Evolutionary conservation across 2,888 invertebrate species (phyloP), one percentile per base, ranked within the genome.

Genomic region (Deroplatys truncata): DNA sequence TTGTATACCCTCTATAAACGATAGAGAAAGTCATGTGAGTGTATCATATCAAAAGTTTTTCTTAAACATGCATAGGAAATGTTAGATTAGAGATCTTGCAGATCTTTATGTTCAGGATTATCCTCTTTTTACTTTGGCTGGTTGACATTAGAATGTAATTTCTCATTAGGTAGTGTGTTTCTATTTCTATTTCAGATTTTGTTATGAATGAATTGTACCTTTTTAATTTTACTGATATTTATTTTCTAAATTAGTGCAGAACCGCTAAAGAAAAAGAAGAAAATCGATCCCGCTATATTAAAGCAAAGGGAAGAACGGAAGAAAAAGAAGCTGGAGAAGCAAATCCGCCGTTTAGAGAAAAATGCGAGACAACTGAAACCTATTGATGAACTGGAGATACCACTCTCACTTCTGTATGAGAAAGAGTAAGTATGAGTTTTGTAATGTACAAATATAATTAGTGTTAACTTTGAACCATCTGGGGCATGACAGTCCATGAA

Each of bases 201-300:
- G 29, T 0, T 49, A 35, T 28, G 10, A 28, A n/a, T 28, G 28
- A 43, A 43, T 28, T 28, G 28, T 85, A 85, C 25, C 31, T 28
- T 28, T 25, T n/a, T 85, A 13, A 85, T 9, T 8, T 56, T 3
- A 28, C 16, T 86, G 56, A 9, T 13, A 43, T 35, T 28, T 43
- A 84, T 20, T 83, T 84, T 20, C 28, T 83, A 83, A 29, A 49
- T 20, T 92, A 97, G 97, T 93, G 98, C 96, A 8, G 98, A 98
- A 93, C 98, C 98, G 4, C 93, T 98, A 92, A 98, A 98, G 93
- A 98, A 97, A 93, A 98, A 98, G 93, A 98, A 96, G 93, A 96
- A 95, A 92, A 88, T 98, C 0, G 98, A 99, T 93, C 98, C 98
- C 3, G 95, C 95, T 9, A 94, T 99, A 56, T 91, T 98, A 0